Percentiles rank a stretch among this genome's conserved stretches.
Conservation (phyloP, 2,888 invertebrate species). For the Strigamia maritima region DNA sequence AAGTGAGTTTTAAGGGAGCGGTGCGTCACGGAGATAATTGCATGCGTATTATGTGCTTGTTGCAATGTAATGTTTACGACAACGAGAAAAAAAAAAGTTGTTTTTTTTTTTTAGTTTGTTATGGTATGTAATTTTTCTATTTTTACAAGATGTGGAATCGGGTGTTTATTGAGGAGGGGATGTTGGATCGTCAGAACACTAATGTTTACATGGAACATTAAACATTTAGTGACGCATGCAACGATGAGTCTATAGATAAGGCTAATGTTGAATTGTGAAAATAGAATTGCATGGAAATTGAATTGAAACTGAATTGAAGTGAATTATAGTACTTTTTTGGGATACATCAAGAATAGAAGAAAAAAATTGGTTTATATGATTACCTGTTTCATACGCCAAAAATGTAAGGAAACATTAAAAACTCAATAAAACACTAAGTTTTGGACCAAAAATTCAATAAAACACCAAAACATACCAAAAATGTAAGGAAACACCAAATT, state of each 20-base stretch:
- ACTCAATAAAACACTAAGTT: too few relatives aligned
- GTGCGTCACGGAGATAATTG: not conserved
- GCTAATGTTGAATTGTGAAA: not conserved
- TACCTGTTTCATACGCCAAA: too few relatives aligned
- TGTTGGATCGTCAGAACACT: conserved; percentile 25
- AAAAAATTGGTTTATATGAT: too few relatives aligned
- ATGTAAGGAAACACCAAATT: too few relatives aligned
- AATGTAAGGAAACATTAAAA: too few relatives aligned
- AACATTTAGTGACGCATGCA: conserved; percentile 32
- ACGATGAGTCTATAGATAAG: not conserved
- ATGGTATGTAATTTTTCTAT: not conserved
- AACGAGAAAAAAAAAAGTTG: not conserved
- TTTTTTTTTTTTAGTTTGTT: not conserved
- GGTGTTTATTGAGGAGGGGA: conserved; percentile 31
- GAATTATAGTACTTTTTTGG: not conserved
- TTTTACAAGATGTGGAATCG: not conserved
- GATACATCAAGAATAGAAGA: too few relatives aligned
- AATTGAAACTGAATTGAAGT: not conserved
- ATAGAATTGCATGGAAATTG: not conserved
- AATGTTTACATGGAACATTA: conserved; percentile 29
- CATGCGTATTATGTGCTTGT: not conserved
- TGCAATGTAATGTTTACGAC: not conserved
- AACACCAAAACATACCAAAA: too few relatives aligned
- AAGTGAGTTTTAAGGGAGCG: not conserved
- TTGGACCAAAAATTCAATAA: too few relatives aligned